phyloP scores from a whole-genome alignment of 2,797 vertebrate genomes.

The Anguilla megastoma region DNA sequence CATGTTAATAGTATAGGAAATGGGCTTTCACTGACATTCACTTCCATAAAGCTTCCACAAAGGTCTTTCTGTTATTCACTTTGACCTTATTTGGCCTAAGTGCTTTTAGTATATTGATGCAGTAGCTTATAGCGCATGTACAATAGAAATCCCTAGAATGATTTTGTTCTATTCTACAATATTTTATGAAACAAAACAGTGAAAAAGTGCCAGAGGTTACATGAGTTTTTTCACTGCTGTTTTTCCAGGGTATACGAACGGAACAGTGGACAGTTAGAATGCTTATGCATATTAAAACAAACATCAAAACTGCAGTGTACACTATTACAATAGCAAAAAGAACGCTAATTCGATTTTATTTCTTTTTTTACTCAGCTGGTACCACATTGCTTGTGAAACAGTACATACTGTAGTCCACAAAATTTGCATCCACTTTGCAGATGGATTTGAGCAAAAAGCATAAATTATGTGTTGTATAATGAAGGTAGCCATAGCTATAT shows the following conservation, averaged over 20 bases:
- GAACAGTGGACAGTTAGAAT: background rate
- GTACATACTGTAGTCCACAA: background rate
- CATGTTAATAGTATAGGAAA: constrained; percentile 25
- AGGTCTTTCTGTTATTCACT: background rate
- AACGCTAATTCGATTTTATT: background rate
- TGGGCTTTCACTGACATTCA: accelerated
- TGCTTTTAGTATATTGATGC: background rate
- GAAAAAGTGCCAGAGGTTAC: background rate
- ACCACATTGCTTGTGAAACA: background rate
- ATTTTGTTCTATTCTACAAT: background rate
- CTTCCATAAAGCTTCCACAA: background rate
- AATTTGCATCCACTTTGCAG: background rate
- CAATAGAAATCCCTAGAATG: background rate
- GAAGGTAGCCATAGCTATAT: background rate
- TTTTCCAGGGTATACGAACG: background rate
- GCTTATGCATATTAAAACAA: background rate
- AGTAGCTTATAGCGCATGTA: background rate
- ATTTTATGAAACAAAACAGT: background rate
- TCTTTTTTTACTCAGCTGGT: background rate
- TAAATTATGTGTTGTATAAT: background rate
- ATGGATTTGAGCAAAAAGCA: background rate
- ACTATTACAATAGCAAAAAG: background rate
- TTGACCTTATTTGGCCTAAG: background rate
- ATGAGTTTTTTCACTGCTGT: background rate
- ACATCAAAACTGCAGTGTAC: background rate